Evolutionary conservation across 2,113 vertebrate species (phyloP).

Genomic region (Saimiri boliviensis): DNA sequence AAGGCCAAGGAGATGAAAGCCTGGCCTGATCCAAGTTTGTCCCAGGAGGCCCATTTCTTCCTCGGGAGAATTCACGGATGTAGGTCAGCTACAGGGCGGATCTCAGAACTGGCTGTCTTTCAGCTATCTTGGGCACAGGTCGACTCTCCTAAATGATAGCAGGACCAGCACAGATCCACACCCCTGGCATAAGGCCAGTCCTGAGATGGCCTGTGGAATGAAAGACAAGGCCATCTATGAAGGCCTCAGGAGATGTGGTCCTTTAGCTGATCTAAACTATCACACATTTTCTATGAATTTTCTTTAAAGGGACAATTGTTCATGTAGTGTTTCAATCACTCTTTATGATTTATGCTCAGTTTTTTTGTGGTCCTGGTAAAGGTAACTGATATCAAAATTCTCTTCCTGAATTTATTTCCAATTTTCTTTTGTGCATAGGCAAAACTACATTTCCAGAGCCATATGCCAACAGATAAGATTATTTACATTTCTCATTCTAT

Average conservation of each 20-base stretch:
- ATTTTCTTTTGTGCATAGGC: neutral
- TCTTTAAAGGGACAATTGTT: neutral
- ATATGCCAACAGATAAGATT: neutral
- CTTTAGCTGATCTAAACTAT: neutral
- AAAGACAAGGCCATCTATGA: neutral
- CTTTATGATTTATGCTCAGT: neutral
- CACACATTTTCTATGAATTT: neutral
- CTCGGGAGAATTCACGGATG: neutral
- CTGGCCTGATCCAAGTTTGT: neutral
- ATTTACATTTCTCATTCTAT: neutral
- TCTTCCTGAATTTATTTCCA: conserved; percentile 33
- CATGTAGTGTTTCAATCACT: neutral
- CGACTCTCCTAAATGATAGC: neutral
- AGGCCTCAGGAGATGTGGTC: neutral
- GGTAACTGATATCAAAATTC: neutral
- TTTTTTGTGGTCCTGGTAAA: conserved; percentile 2
- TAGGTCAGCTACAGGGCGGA: neutral
- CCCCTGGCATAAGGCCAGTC: neutral
- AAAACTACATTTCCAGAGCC: conserved; percentile 23
- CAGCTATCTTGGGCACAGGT: neutral
- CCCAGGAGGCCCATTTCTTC: neutral
- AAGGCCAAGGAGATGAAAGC: neutral
- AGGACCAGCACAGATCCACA: neutral
- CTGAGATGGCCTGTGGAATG: neutral
- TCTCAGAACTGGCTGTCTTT: conserved; percentile 26